Evolutionary conservation across 1,140 invertebrate genomes (phyloP).

Genomic region (Conus betulinus): DNA sequence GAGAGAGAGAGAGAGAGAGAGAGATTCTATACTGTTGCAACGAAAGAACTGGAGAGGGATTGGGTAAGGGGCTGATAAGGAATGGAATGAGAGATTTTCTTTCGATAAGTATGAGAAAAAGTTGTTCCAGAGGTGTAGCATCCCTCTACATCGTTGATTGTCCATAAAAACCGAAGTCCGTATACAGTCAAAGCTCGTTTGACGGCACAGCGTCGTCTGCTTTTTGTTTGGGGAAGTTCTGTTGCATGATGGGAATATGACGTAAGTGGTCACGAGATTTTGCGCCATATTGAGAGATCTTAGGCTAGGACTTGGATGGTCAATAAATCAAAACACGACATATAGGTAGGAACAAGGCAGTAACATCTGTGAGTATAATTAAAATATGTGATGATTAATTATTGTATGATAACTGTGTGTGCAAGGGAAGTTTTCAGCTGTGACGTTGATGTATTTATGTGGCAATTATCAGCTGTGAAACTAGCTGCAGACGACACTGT

Average conservation of each 20-base stretch:
- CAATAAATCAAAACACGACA: not conserved
- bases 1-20: no score
- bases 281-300: constrained; percentile 61
- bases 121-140: no score
- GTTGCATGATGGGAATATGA: constrained; percentile 47
- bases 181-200: no score
- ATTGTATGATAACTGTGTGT: not conserved
- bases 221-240: constrained; percentile 36
- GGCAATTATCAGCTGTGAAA: not conserved
- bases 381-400: not conserved
- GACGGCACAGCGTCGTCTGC: constrained; percentile 31
- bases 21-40: no score
- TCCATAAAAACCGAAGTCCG: no score
- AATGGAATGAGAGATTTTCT: no score
- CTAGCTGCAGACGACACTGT: not conserved
- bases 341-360: not conserved
- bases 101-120: no score
- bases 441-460: not conserved
- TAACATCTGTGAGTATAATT: not conserved
- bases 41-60: no score
- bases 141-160: no score
- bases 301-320: constrained; percentile 44
- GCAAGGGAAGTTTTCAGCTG: not conserved
- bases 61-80: no score
- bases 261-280: constrained; percentile 64